Conservation (phyloP, 2,888 invertebrate species). For the Leptopterna dolabrata region DNA sequence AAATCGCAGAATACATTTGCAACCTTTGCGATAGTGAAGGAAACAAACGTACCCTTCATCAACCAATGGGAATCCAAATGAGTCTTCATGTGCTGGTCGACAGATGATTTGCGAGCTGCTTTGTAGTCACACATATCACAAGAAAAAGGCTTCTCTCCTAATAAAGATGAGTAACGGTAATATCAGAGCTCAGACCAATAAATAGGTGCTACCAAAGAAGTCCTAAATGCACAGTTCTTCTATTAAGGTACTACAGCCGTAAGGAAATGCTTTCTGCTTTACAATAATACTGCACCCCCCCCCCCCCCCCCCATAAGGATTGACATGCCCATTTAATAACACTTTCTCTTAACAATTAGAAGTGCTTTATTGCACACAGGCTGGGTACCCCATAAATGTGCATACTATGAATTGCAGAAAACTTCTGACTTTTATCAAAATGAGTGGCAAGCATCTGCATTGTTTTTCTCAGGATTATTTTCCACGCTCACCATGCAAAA, state of each 20-base stretch:
- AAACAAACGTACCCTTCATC: background rate
- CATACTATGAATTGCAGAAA: background rate
- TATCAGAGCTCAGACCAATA: background rate
- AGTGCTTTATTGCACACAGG: too few relatives aligned
- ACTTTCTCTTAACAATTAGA: too few relatives aligned
- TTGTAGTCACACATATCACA: background rate
- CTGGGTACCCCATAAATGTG: too few relatives aligned
- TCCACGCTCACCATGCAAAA: too few relatives aligned
- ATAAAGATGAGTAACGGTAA: background rate
- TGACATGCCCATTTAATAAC: too few relatives aligned
- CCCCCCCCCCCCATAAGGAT: too few relatives aligned
- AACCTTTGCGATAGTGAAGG: too few relatives aligned
- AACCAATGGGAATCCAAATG: background rate
- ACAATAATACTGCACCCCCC: too few relatives aligned
- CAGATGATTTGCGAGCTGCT: background rate
- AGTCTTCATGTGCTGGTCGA: background rate
- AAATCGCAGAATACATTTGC: too few relatives aligned
- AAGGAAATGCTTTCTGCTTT: too few relatives aligned
- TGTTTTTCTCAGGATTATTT: background rate
- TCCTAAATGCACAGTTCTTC: too few relatives aligned
- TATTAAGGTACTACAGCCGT: too few relatives aligned
- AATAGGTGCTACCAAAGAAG: background rate
- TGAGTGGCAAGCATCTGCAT: background rate
- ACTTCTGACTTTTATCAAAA: background rate
- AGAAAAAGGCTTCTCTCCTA: background rate